phyloP scores from a whole-genome alignment of 2,888 invertebrate genomes.

The Lepidonotus clava region DNA sequence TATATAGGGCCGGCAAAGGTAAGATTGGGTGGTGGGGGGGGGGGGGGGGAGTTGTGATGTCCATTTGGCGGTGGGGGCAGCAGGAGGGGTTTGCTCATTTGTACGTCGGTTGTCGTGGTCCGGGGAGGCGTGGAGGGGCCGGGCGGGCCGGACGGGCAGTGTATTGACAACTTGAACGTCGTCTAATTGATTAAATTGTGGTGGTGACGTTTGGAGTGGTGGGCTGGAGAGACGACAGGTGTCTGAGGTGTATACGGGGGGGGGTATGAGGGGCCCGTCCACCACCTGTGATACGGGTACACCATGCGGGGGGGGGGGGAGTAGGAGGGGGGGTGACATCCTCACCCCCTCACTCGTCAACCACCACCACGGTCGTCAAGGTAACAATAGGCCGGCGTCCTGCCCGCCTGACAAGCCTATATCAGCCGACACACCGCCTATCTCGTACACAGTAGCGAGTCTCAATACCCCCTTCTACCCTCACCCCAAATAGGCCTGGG shows the following conservation, averaged over 20 bases:
- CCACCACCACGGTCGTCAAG: background rate
- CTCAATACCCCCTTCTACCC: no score
- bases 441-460: no score
- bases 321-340: no score
- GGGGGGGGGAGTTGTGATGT: no score
- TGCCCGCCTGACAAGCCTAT: background rate
- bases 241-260: background rate
- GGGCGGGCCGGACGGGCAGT: background rate
- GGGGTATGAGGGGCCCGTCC: background rate
- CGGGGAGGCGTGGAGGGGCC: constrained; percentile 10
- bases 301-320: background rate
- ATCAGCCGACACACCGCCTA: background rate
- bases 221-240: background rate
- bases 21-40: no score
- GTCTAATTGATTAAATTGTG: constrained; percentile 53
- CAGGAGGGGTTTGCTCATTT: constrained; percentile 42
- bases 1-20: background rate
- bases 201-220: constrained; percentile 46
- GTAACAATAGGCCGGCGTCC: background rate
- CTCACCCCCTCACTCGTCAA: no score
- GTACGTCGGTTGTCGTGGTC: constrained; percentile 8
- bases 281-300: background rate
- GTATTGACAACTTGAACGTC: constrained; percentile 51
- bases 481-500: no score
- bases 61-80: no score